Percentiles rank a stretch among this genome's conserved stretches.
phyloP scores from a whole-genome alignment of 2,113 vertebrate species.

The Rissa tridactyla region DNA sequence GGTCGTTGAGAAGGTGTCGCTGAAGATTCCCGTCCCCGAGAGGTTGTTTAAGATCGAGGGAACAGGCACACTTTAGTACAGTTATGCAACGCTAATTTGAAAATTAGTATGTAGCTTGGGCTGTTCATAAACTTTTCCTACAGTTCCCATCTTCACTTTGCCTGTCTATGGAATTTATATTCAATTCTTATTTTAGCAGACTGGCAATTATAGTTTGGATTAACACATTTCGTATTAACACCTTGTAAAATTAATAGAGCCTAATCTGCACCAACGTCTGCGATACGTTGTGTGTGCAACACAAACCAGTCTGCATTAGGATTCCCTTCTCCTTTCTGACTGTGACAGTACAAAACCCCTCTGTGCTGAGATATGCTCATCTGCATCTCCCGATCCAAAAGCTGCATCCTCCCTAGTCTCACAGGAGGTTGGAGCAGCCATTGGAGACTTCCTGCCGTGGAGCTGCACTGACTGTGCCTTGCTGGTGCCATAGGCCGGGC shows the following conservation, averaged over 20 bases:
- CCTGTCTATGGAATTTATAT: background rate
- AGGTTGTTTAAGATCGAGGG: background rate
- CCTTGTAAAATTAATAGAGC: background rate
- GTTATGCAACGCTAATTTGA: background rate
- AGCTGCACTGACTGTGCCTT: accelerated
- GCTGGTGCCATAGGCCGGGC: background rate
- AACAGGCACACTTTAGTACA: background rate
- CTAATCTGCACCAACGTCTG: background rate
- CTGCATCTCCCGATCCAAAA: background rate
- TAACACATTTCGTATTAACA: background rate
- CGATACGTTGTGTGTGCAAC: background rate
- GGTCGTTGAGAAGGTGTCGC: background rate
- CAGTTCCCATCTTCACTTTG: background rate
- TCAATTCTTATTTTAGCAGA: background rate
- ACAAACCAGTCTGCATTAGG: background rate
- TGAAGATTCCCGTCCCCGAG: background rate
- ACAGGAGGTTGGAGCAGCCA: background rate
- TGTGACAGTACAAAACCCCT: background rate
- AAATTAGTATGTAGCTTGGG: background rate
- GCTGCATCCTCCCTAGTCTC: background rate
- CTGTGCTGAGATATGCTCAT: background rate
- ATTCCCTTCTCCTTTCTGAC: background rate
- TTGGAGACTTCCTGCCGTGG: background rate
- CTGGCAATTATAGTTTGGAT: background rate
- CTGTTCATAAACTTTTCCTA: background rate